Base-by-base conservation (phyloP, 23 tunicate species). In the Halocynthia aurantium region DNA sequence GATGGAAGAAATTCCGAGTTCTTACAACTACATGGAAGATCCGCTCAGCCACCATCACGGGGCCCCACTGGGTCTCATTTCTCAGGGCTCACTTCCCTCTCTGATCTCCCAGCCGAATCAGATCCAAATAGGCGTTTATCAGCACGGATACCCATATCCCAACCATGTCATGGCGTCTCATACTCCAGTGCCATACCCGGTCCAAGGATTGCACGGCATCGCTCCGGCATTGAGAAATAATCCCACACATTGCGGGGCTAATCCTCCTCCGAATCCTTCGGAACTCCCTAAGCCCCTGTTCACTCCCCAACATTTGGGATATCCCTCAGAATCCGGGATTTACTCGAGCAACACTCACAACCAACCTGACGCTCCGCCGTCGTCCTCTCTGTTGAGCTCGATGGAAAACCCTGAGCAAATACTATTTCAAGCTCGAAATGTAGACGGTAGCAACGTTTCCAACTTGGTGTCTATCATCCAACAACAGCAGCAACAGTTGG, bases 261-360 rank as follows among this genome's bases (percentile, higher is more conserved):
- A 80, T 81, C 70, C 93, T 83, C 50, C 95, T 8, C 78, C 95
- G 10, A 70, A 83, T 64, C 96, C 96, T 20, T 69, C 96, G 1
- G 88, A 84, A 19, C 54, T 88, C 55, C 95, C 95, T 8, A 88
- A 88, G 52, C 95, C 95, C 6, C 62, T 83, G 77, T 88, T 88
- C 69, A 77, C 54, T 10, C 13, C 78, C 6, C 78, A 74, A 6
- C 20, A 64, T 54, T 54, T 56, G 78, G 22, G 64, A 15, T 74
- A 54, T 54, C 60, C 64, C 8, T n/a, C 61, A 7, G 78, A 74
- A 31, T 22, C 78, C 9, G 78, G 22, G 64, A 15, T 74, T 74
- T 54, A 44, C 64, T 8, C 40, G 22, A 7, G 78, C 55, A 31
- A 12, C 78, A 0, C 70, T 65, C 70, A 15, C 19, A 20, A 6